Conservation (phyloP, 35 echinoderm and acorn worm species). For the Ophioderma brevispina region DNA sequence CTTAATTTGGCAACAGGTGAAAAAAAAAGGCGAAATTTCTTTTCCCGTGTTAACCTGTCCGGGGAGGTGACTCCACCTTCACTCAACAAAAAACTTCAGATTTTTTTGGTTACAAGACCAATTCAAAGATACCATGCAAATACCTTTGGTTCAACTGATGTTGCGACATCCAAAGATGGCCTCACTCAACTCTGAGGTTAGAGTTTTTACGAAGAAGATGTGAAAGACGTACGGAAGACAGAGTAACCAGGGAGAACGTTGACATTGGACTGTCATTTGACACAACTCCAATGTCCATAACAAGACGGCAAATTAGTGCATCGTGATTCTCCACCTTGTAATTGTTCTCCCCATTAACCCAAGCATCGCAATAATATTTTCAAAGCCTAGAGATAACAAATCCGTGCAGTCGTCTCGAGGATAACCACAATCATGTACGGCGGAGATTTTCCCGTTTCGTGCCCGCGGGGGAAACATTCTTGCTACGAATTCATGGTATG, state of each 20-base stretch:
- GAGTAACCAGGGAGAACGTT: neutral
- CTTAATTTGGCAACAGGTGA: constrained; percentile 9
- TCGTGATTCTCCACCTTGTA: too few relatives aligned
- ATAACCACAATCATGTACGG: neutral
- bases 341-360: constrained; percentile 8
- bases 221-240: too few relatives aligned
- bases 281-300: neutral
- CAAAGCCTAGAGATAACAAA: neutral
- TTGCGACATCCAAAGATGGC: too few relatives aligned
- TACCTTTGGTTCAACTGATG: too few relatives aligned
- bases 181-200: too few relatives aligned
- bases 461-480: neutral
- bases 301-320: neutral
- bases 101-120: too few relatives aligned
- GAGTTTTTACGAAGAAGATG: too few relatives aligned
- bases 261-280: neutral
- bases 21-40: neutral
- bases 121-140: too few relatives aligned
- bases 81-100: too few relatives aligned
- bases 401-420: neutral
- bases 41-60: neutral
- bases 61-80: neutral
- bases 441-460: neutral
- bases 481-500: neutral
- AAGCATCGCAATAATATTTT: constrained; percentile 7